Base-by-base conservation (phyloP, 2,113 vertebrate genomes). In the Donacobius atricapilla region DNA sequence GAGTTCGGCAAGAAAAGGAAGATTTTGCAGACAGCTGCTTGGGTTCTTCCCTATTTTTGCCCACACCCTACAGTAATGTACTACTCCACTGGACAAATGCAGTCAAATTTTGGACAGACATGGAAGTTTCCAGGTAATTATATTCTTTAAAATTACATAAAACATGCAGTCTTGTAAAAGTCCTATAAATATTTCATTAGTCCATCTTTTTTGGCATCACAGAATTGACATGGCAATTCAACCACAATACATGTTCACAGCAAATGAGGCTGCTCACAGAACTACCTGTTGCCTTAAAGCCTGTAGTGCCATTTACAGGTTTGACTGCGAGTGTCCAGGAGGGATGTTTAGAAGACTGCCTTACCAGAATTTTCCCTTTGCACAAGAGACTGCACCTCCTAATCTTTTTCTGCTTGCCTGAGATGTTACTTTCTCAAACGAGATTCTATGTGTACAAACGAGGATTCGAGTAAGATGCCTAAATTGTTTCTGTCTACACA, bases 241-340 rank as follows among this genome's bases (percentile, higher is more conserved):
- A 28, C 11, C 2, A 2, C 39, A 57, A 80, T 53, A 61, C 2
- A 6, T 2, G 27, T 11, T 68, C 48, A 31, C 0, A 60, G 13
- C 37, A 30, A 90, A 86, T 1, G 3, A 72, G 15, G 48, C 24
- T 39, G 40, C 57, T 51, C 66, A 71, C 13, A 19, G 39, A 84
- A 42, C 51, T 40, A 45, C 15, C 9, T 5, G 58, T 25, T 33
- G 54, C 42, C 45, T 56, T 48, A 33, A 60, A 65, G 30, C 11
- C 53, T 63, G 28, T 4, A 2, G 42, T 87, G 42, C 16, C 15
- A 39, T 25, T 77, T 37, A 54, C 11, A 23, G 12, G 25, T 50
- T 30, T 76, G 42, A 31, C 39, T 72, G 44, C 75, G 35, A 90
- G 27, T 7, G 64, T 51, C 37, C 53, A 69, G 30, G 13, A 86